Evolutionary conservation across 2,113 vertebrate species (phyloP).

Genomic region (Ictalurus punctatus): DNA sequence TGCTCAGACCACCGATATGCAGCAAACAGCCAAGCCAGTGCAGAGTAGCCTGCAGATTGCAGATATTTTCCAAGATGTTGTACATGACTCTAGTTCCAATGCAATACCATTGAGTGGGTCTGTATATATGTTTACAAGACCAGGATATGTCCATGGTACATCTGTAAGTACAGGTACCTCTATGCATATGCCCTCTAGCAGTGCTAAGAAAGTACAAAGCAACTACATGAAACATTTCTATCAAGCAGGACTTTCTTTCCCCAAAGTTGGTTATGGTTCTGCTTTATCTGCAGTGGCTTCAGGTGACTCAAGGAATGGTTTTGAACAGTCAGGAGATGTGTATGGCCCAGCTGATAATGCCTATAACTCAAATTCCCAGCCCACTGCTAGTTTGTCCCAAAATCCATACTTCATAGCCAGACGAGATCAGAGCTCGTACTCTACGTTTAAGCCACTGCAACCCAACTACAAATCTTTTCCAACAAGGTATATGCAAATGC

Average conservation of each 20-base stretch:
- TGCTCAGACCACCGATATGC: neutral
- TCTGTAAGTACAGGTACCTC: neutral
- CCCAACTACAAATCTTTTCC: neutral
- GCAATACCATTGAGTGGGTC: neutral
- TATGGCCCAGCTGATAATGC: neutral
- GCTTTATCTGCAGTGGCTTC: neutral
- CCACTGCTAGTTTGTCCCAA: neutral
- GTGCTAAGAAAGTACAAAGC: neutral
- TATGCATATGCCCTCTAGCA: neutral
- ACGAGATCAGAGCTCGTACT: neutral
- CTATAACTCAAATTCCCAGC: neutral
- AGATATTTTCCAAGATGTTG: neutral
- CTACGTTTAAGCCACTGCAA: neutral
- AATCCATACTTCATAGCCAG: neutral
- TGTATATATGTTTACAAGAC: neutral
- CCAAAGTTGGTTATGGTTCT: neutral
- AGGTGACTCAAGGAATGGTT: neutral
- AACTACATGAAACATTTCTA: neutral
- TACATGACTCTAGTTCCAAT: neutral
- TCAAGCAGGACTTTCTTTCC: neutral
- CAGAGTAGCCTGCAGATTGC: neutral
- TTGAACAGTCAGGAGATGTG: neutral
- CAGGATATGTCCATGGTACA: neutral
- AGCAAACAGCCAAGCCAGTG: neutral
- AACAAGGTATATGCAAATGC: neutral